Base-by-base conservation (phyloP, 2,888 invertebrate species). In the Xestia xanthographa region DNA sequence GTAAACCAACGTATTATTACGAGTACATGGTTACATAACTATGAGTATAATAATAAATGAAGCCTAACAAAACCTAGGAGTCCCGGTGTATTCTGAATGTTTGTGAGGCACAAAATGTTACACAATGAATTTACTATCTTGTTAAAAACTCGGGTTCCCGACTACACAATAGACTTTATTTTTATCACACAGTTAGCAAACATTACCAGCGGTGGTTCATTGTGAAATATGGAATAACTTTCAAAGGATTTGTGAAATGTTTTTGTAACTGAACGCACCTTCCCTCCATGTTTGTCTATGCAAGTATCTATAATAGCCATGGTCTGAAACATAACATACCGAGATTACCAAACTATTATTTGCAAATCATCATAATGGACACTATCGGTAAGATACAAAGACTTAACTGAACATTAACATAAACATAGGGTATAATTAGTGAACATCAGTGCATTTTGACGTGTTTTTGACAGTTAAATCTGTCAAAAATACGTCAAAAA, bases 121-220 rank as follows among this genome's bases (percentile, higher is more conserved):
- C 53, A 79, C 84, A 84, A 84, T 82, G 82, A 79, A 73, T 79
- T 79, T 79, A 79, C 74, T 84, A 82, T 82, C 82, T 74, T 60
- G 73, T 83, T 84, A 70, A 79, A 83, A 83, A 82, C 70, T 68
- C 41, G 58, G 67, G 50, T 53, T 69, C 70, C 48, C 63, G 65
- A 65, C 73, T 65, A 71, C 45, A 82, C 80, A 83, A 82, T 69
- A 83, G 66, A 78, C 66, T 78, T 72, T 69, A 83, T 74, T 79
- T 80, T 83, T 83, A 83, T 80, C 79, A 68, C 48, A 60, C 29
- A 48, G 79, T 76, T 69, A 79, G 69, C 69, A 82, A 82, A 82
- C 79, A 82, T 82, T 76, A 70, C 77, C 53, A 62, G 34, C 41
- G 60, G 43, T 56, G 60, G 69, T 60, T 66, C 41, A 34, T 82